These are phyloP conservation scores for Brachionus manjavacas DNA, from an alignment of 1,140 invertebrate genomes.

Conservation along the genomic window DNA sequence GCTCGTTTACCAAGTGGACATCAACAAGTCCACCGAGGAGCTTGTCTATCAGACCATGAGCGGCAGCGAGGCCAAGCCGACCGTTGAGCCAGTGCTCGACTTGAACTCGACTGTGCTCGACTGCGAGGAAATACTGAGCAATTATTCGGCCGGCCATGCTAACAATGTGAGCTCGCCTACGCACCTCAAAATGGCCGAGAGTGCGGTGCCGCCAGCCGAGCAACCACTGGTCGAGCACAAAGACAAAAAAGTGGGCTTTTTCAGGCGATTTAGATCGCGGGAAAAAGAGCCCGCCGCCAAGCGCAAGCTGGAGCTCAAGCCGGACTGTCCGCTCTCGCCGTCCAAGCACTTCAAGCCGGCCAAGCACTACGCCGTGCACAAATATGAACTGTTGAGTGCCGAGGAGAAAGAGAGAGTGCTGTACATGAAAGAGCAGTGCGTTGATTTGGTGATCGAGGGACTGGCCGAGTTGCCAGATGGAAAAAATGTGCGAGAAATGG, in stretches of 20 bases:
- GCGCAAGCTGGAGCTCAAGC: background rate
- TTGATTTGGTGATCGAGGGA: background rate
- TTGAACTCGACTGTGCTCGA: constrained; percentile 37
- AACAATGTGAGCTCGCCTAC: constrained; percentile 3
- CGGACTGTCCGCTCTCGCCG: background rate
- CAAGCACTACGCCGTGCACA: background rate
- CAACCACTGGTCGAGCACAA: background rate
- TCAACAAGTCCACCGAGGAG: constrained; percentile 33
- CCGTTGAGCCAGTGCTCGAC: background rate
- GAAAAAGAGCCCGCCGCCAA: background rate
- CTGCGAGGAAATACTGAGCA: constrained; percentile 33
- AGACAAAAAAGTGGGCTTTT: background rate
- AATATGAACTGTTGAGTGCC: background rate
- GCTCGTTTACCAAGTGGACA: background rate
- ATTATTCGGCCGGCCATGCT: constrained; percentile 6
- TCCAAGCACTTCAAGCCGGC: background rate
- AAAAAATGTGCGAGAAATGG: background rate
- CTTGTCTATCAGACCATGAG: background rate
- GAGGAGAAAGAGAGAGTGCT: constrained; percentile 17
- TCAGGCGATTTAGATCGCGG: background rate
- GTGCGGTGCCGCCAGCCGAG: background rate
- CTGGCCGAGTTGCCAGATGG: background rate
- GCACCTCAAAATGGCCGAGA: background rate
- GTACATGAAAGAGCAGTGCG: constrained; percentile 34
- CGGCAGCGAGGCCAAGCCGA: background rate